Conservation (phyloP, 2,113 vertebrate genomes). For the Lepus europaeus region DNA sequence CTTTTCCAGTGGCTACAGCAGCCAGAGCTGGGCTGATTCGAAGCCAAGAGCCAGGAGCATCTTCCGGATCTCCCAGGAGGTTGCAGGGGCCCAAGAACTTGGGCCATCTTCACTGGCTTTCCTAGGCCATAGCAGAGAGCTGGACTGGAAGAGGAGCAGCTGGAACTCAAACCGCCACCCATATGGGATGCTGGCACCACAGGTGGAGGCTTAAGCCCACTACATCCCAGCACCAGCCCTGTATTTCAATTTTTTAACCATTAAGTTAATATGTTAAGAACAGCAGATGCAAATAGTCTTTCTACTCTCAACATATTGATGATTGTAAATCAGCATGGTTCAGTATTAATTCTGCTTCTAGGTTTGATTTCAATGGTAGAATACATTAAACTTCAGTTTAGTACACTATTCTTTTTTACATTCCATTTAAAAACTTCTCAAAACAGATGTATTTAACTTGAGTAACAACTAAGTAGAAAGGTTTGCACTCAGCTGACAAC, state of each 20-base stretch:
- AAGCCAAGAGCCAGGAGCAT: too few relatives aligned
- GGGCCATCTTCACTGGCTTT: too few relatives aligned
- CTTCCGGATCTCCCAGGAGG: too few relatives aligned
- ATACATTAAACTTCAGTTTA: conserved; percentile 5
- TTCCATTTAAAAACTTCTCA: conserved; percentile 55
- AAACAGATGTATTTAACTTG: conserved; percentile 57
- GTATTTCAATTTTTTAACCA: background rate
- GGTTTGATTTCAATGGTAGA: conserved; percentile 57
- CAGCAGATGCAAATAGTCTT: background rate
- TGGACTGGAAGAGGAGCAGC: too few relatives aligned
- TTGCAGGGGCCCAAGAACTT: too few relatives aligned
- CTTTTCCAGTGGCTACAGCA: too few relatives aligned
- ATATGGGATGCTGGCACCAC: too few relatives aligned
- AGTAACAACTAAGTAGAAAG: conserved; percentile 72
- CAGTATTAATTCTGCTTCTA: conserved; percentile 50
- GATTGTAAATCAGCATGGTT: conserved; percentile 30
- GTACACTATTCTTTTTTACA: conserved; percentile 40
- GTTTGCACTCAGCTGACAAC: conserved; percentile 67
- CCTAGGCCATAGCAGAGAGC: too few relatives aligned
- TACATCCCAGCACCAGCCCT: too few relatives aligned
- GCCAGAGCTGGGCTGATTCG: too few relatives aligned
- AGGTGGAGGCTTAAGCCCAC: too few relatives aligned
- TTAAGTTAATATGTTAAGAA: conserved; percentile 66
- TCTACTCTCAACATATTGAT: conserved; percentile 59
- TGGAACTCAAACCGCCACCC: too few relatives aligned